phyloP scores from a whole-genome alignment of 2,888 invertebrate genomes.

The Xestia ashworthii region DNA sequence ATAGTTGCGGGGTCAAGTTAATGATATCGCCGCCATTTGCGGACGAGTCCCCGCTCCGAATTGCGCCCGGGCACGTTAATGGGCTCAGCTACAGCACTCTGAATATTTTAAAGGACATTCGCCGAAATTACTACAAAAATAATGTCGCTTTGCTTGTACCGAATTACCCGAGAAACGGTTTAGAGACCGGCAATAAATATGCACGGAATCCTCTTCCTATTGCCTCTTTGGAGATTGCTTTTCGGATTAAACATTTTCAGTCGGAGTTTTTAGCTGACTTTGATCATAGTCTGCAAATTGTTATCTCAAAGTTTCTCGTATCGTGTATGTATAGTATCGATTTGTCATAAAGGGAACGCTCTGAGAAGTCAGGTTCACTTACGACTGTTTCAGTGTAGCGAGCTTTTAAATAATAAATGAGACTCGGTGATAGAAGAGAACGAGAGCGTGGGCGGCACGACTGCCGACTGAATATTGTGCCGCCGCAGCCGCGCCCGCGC shows the following conservation, averaged over 20 bases:
- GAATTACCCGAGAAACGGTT: conserved; percentile 89
- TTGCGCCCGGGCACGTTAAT: conserved; percentile 89
- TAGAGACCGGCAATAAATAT: conserved; percentile 88
- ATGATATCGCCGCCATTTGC: conserved; percentile 90
- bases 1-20: conserved; percentile 90
- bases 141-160: conserved; percentile 89
- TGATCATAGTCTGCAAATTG: conserved; percentile 55
- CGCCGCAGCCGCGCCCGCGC: conserved; percentile 71
- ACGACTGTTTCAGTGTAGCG: conserved; percentile 79
- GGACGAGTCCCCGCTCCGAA: conserved; percentile 87
- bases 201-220: conserved; percentile 87
- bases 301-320: conserved; percentile 53
- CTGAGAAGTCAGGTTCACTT: conserved; percentile 79
- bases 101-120: conserved; percentile 91
- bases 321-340: conserved; percentile 64
- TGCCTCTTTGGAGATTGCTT: conserved; percentile 87
- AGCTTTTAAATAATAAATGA: conserved; percentile 87
- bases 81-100: conserved; percentile 88
- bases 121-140: conserved; percentile 90
- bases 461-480: conserved; percentile 76
- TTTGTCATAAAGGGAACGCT: conserved; percentile 77
- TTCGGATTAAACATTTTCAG: conserved; percentile 85
- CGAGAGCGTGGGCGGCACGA: conserved; percentile 69
- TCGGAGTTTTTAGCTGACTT: conserved; percentile 65
- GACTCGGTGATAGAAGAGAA: conserved; percentile 82